These are phyloP conservation scores for Aethina tumida DNA, from an alignment of 1,140 invertebrate genomes.

Conservation along the genomic window DNA sequence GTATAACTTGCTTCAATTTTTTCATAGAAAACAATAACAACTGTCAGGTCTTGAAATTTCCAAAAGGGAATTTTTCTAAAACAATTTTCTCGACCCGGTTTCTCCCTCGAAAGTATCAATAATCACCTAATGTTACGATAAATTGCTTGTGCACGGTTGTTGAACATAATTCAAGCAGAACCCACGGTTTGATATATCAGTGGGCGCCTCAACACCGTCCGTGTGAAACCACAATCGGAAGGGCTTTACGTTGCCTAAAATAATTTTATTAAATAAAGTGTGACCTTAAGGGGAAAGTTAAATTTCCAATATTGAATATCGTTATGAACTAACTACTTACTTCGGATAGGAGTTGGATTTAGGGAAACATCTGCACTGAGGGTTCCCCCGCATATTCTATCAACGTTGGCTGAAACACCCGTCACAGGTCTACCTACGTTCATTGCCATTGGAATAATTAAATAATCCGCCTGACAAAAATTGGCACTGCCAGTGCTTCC, in stretches of 20 bases:
- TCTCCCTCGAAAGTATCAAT: too few relatives aligned
- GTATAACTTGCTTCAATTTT: too few relatives aligned
- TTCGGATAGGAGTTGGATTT: slow-evolving; percentile 49
- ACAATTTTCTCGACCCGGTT: too few relatives aligned
- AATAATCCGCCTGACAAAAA: slow-evolving; percentile 63
- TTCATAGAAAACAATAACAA: too few relatives aligned
- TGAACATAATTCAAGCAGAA: slow-evolving; percentile 76
- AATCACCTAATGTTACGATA: too few relatives aligned
- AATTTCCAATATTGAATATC: too few relatives aligned
- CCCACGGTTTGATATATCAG: slow-evolving; percentile 62
- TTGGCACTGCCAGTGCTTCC: slow-evolving; percentile 46
- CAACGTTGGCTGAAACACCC: slow-evolving; percentile 47
- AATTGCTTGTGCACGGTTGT: slow-evolving; percentile 63
- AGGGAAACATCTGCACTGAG: slow-evolving; percentile 53
- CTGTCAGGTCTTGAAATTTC: too few relatives aligned
- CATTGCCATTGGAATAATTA: slow-evolving; percentile 63
- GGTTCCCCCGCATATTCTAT: slow-evolving; percentile 61
- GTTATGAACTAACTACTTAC: too few relatives aligned
- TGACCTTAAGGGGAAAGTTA: too few relatives aligned
- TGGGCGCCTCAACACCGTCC: slow-evolving; percentile 60
- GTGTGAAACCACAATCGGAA: slow-evolving; percentile 70
- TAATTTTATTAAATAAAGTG: too few relatives aligned
- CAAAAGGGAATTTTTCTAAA: too few relatives aligned
- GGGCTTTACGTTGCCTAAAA: slow-evolving; percentile 64
- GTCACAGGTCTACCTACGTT: slow-evolving; percentile 50